These are phyloP conservation scores for Odontamblyopus lacepedii DNA, from an alignment of 2,797 vertebrate species.

Conservation along the genomic window DNA sequence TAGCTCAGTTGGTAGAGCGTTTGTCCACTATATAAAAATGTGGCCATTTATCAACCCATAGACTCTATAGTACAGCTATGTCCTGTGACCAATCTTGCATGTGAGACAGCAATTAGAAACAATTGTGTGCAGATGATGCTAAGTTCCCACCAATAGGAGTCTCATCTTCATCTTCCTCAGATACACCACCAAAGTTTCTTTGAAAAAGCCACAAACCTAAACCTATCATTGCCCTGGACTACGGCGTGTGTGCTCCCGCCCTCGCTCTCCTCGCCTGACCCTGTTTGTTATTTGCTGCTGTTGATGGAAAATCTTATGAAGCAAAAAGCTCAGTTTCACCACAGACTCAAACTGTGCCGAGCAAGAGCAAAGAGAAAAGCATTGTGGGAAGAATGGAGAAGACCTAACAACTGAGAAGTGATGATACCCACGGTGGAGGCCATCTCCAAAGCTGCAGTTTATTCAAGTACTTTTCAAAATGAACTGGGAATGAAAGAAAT, in stretches of 20 bases:
- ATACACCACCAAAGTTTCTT: conserved; percentile 26
- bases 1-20: too few species aligned
- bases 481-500: not conserved
- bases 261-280: conserved; percentile 62
- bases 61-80: conserved; percentile 13
- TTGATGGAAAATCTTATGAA: conserved; percentile 78
- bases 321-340: conserved; percentile 69
- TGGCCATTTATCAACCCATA: not conserved
- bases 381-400: conserved; percentile 25
- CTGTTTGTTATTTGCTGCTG: conserved; percentile 77
- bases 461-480: not conserved
- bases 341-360: conserved; percentile 60
- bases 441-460: not conserved
- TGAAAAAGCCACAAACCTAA: conserved; percentile 11
- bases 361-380: conserved; percentile 42
- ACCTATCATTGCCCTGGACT: conserved; percentile 41
- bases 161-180: conserved; percentile 21
- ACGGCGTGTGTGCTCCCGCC: conserved; percentile 41
- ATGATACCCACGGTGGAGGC: not conserved
- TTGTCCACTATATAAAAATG: too few species aligned
- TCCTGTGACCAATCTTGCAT: conserved; percentile 37
- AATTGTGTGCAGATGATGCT: conserved; percentile 49
- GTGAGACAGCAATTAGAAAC: conserved; percentile 39
- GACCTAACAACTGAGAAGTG: conserved; percentile 34
- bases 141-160: conserved; percentile 19